Evolutionary conservation across 2,797 vertebrate genomes (phyloP), one percentile per base, ranked within the genome.

Genomic region (Sitta carolinensis): DNA sequence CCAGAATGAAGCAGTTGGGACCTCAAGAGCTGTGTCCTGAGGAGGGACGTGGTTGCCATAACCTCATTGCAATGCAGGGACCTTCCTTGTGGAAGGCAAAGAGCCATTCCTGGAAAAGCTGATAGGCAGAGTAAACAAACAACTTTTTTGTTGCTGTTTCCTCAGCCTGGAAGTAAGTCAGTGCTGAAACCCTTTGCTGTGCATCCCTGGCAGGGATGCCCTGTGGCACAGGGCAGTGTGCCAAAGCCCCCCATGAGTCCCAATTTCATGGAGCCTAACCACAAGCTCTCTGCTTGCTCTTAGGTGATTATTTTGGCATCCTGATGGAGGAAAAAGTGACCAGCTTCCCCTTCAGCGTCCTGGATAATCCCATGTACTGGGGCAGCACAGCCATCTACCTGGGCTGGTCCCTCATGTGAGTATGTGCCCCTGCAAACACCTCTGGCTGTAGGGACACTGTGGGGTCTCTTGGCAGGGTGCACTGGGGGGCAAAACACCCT

Each of bases 331-430:
- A 98, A 51, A 99, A 99, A 95, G 98, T 99, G 96, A 98, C 98
- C 7, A 95, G 97, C 14, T 99, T 99, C 92, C 99, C 99, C 4
- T 99, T 99, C 97, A 99, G 62, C 14, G 0, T 99, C 76, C 93
- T 97, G 81, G 99, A 99, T 57, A 99, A 99, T 72, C 99, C 99
- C 10, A 99, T 99, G 99, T 99, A 99, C 97, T 99, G 99, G 99
- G 99, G 99, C 80, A 99, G 99, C 97, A 99, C 99, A 1, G 97
- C 98, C 43, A 96, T 98, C 97, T 99, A 99, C 98, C 98, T 99
- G 38, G 99, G 99, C 84, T 98, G 99, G 97, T 98, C 99, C 22
- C 77, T 99, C 82, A 97, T 99, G 99, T 99, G 98, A 99, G 99
- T 98, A 93, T 9, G 0, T 11, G 26, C 13, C 32, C 87, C 42